Evolutionary conservation across 2,113 vertebrate genomes (phyloP), one percentile per base, ranked within the genome.

Genomic region (Cairina moschata): DNA sequence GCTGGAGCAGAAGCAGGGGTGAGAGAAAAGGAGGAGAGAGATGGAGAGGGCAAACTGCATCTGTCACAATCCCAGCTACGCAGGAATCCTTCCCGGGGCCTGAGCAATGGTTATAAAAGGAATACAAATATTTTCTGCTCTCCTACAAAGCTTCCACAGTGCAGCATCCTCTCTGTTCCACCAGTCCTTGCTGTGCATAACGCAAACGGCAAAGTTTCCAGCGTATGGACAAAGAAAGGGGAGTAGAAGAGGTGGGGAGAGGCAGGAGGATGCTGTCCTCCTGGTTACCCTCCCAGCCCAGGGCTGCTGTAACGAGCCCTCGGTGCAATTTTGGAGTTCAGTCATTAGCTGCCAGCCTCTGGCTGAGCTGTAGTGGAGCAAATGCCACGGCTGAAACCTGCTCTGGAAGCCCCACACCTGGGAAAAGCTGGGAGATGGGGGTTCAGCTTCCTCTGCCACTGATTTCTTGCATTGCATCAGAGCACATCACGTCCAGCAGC

Each of bases 91-190:
- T 79, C 77, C 4, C 1, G 46, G 55, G 31, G 31, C 75, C 55
- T 11, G 9, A 17, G 66, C 60, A 44, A 18, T 2, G 2, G 44
- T 28, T 50, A 1, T 0, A 79, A 31, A 0, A 26, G 55, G 22
- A 91, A 86, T 10, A 71, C 4, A 6, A 74, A 26, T 4, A 44
- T 29, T 40, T 73, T 55, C 32, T 42, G 36, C 36, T 42, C 56
- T 31, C 34, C 14, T 2, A 20, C 77, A 63, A 63, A 84, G 68
- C 32, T 50, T 76, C 55, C 10, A 17, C 46, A n/a, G 10, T 1
- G 46, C 65, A 79, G 36, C 77, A 62, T 12, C 56, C n/a, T 63
- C 84, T 59, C 66, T 6, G 2, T 5, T 1, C 18, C 8, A 74
- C 40, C 68, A 69, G 48, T 25, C 52, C 68, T 88, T 32, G 6